Conservation (phyloP, 2,797 vertebrate species). For the Poecilia gillii region DNA sequence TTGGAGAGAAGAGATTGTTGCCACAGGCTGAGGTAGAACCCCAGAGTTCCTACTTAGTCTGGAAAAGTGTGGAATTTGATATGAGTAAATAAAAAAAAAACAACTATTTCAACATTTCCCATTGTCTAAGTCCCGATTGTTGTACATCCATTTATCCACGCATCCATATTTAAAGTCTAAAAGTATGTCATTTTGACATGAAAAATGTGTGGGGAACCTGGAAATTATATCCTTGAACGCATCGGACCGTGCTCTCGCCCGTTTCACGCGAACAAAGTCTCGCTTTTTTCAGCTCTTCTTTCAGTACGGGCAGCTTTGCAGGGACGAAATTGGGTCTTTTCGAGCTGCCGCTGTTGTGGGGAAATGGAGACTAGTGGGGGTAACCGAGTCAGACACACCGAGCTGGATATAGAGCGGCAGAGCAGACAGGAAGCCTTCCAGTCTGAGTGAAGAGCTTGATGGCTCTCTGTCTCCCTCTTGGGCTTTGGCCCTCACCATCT, state of each 20-base stretch:
- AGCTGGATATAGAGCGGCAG: constrained; percentile 55
- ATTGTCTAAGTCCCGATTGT: neutral
- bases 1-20: constrained; percentile 76
- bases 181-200: neutral
- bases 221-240: neutral
- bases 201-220: neutral
- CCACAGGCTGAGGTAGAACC: constrained; percentile 74
- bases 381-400: constrained; percentile 46
- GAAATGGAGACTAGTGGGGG: constrained; percentile 20
- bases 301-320: constrained; percentile 8
- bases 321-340: constrained; percentile 23
- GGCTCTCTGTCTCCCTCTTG: constrained; percentile 76
- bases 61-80: neutral
- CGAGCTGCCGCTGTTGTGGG: constrained; percentile 23
- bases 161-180: neutral
- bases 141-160: neutral
- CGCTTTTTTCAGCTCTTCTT: constrained; percentile 49
- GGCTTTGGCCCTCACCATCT: constrained; percentile 83
- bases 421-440: constrained; percentile 72
- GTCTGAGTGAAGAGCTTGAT: constrained; percentile 71
- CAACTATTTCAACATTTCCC: neutral
- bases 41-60: constrained; percentile 6
- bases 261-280: constrained; percentile 45
- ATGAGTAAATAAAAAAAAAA: neutral
- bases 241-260: constrained; percentile 30